Evolutionary conservation across 2,113 vertebrate genomes (phyloP), one percentile per base, ranked within the genome.

Genomic region (Triplophysa tibetana): DNA sequence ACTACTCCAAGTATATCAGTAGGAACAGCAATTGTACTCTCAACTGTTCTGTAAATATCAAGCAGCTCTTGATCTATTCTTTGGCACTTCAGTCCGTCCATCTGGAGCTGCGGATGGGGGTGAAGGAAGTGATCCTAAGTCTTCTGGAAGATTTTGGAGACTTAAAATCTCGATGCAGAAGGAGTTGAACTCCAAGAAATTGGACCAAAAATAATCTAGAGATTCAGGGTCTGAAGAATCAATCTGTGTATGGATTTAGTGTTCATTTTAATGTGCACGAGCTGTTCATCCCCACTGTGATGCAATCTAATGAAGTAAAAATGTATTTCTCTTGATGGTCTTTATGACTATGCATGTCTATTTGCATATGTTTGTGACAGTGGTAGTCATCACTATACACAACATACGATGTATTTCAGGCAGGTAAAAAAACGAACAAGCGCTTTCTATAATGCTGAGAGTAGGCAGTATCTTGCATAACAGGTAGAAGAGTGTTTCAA

Each of bases 381-480:
- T 82, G 73, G 85, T 70, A 5, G 58, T 85, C 19, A 56, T 56
- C 54, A 9, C 19, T 58, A 62, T 29, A 29, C 58, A 72, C 68
- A 65, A 19, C 19, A 65, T 33, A 43, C n/a, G 21, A 64, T 70
- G 29, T 79, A 74, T 82, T 64, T 79, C 61, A 79, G 64, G 54
- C 14, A 24, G 52, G 56, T 50, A 60, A 72, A 26, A 64, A 72
- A 63, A 52, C 64, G 56, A 70, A 24, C 23, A 50, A 19, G 19
- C 61, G 66, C 33, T 26, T 72, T 70, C 41, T 70, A n/a, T 84
- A 48, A 81, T 70, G 21, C 63, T 70, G 48, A 70, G 69, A 79
- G 75, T 69, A 75, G 66, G 41, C 45, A 43, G 33, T 7, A 7
- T n/a, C 52, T 78, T 84, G 56, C 75, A 75, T 81, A 78, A 78